These are phyloP conservation scores for Oscheius sp. DNA, from an alignment of 2,888 invertebrate species.

Conservation along the genomic window DNA sequence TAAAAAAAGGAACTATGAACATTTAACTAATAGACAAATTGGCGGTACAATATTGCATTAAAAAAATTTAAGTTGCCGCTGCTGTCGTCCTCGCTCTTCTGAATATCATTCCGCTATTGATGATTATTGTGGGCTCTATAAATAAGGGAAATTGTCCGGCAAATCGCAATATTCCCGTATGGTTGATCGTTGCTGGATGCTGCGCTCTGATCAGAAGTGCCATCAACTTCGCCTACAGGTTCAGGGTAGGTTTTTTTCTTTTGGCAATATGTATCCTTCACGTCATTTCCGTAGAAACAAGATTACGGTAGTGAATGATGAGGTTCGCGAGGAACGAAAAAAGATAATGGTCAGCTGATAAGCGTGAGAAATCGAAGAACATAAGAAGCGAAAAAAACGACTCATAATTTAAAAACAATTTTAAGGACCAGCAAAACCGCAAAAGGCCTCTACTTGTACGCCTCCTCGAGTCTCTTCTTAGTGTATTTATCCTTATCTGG, in stretches of 20 bases:
- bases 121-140: conserved; percentile 78
- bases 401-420: neutral
- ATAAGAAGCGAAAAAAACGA: neutral
- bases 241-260: conserved; percentile 34
- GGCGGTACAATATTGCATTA: neutral
- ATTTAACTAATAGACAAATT: neutral
- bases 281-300: too few species aligned
- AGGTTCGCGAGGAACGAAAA: too few species aligned
- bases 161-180: conserved; percentile 32
- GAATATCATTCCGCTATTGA: conserved; percentile 76
- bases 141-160: conserved; percentile 78
- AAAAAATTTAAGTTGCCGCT: conserved; percentile 35
- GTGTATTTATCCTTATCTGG: conserved; percentile 33
- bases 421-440: conserved; percentile 27
- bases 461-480: conserved; percentile 27
- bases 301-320: too few species aligned
- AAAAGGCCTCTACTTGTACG: conserved; percentile 18
- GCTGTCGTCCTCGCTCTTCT: conserved; percentile 41
- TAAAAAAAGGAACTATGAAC: neutral
- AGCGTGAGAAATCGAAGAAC: too few species aligned
- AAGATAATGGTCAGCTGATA: too few species aligned
- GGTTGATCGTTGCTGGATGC: conserved; percentile 77
- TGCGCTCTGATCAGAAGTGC: conserved; percentile 78
- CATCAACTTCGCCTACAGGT: conserved; percentile 73
- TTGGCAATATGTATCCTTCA: too few species aligned